Percentiles rank a stretch among this genome's conserved stretches.
phyloP scores from a whole-genome alignment of 2,888 invertebrate species.

The Lithophane socia region DNA sequence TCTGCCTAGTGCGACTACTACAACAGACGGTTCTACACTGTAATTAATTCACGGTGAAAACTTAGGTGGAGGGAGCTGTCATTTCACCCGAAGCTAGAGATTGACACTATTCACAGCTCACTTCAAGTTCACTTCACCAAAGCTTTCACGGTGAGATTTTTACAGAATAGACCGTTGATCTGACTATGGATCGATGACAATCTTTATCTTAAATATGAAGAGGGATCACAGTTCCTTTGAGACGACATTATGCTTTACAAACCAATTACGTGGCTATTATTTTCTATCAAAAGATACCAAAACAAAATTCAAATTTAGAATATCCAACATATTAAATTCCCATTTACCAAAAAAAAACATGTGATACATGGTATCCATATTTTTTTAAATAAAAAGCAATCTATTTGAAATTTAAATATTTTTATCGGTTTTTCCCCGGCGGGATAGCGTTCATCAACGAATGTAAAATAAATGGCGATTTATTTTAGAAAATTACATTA shows the following conservation, averaged over 20 bases:
- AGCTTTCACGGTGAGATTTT: no score
- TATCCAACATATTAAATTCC: background rate
- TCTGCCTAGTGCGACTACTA: no score
- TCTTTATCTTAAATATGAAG: background rate
- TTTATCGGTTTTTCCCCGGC: background rate
- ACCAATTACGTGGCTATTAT: background rate
- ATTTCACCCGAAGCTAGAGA: no score
- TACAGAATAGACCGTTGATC: no score
- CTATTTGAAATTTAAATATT: conserved; percentile 32
- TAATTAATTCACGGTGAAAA: no score
- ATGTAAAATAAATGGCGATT: conserved; percentile 15
- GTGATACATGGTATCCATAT: background rate
- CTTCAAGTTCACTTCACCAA: no score
- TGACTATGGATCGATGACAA: background rate
- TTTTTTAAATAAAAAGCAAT: conserved; percentile 27
- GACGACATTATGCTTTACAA: background rate
- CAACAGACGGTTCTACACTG: no score
- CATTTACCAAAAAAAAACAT: background rate
- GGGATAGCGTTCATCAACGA: background rate
- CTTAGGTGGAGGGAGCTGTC: no score
- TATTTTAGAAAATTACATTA: conserved; percentile 10
- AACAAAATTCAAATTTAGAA: background rate
- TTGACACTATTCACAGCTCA: no score
- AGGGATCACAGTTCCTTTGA: background rate
- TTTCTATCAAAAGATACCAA: background rate